Percentiles rank a stretch among this genome's conserved stretches.
Conservation (phyloP, 2,797 vertebrate species). For the Potorous gilbertii region DNA sequence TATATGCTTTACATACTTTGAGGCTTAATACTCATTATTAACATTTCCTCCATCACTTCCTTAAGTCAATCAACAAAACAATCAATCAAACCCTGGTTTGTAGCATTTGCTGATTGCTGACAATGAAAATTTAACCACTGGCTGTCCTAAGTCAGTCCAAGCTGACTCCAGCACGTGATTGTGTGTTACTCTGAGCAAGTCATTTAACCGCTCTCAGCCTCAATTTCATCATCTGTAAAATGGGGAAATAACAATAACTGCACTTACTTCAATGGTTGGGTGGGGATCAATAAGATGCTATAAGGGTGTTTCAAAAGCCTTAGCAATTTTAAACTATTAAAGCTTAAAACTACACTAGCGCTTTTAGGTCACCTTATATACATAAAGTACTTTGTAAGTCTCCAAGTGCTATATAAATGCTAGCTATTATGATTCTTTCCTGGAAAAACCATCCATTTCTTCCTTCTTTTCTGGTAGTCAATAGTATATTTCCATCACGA, state of each 20-base stretch:
- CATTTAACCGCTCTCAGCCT: neutral
- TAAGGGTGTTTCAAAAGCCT: neutral
- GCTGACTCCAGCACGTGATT: neutral
- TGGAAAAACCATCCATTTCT: neutral
- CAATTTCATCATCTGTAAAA: neutral
- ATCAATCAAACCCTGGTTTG: neutral
- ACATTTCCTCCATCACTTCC: neutral
- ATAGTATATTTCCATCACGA: neutral
- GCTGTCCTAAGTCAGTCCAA: neutral
- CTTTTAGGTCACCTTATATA: neutral
- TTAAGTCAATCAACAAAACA: neutral
- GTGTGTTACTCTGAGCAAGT: neutral
- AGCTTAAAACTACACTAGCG: neutral
- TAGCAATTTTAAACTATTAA: neutral
- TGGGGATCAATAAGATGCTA: neutral
- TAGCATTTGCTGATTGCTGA: neutral
- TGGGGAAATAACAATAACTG: neutral
- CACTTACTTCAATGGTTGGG: neutral
- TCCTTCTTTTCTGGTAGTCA: neutral
- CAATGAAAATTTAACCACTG: neutral
- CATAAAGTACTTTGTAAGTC: neutral
- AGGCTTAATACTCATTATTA: neutral
- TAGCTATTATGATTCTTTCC: neutral
- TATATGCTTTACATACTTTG: neutral
- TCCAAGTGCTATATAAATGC: neutral